Base-by-base conservation (phyloP, 2,888 invertebrate genomes). In the Tenthredo scrophulariae region DNA sequence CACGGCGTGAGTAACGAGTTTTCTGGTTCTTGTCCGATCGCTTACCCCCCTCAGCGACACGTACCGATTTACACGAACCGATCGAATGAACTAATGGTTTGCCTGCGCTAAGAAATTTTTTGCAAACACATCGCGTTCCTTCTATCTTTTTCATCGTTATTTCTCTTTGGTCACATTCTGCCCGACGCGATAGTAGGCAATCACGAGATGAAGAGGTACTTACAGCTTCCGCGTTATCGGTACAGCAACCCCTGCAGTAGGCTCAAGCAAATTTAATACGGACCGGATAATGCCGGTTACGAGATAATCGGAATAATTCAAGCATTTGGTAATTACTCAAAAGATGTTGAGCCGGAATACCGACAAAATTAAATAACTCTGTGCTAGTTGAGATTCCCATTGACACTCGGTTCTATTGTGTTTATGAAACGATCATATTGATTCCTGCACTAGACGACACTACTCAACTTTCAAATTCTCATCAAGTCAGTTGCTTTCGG, bases 1-100 rank as follows among this genome's bases (percentile, higher is more conserved):
- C 54, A 54, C 54, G 54, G 7, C 40, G 40, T 62, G 80, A 80
- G 62, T 80, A 40, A 62, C 80, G 40, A n/a, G 62, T 80, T 37
- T 80, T 58, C 80, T 62, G 26, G 80, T 62, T 80, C 80, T 62
- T 29, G 40, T 80, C 58, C 58, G 62, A 80, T 80, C 40, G 22
- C 80, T 80, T 22, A 22, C 58, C n/a, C 58, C 54, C 22, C 72
- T 37, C n/a, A 33, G 80, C 37, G 58, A 80, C 80, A 58, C 40
- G 79, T 79, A 58, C n/a, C 29, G 54, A 50, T 77, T 50, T 29
- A 33, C 77, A 77, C 50, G 77, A 26, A 77, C 9, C 2, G 29
- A 15, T 26, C 67, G 10, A 54, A 54, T 7, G 54, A 54, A 54
- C 54, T n/a, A 54, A 54, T 7, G 54, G n/a, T 43, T 22, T 22